A percentile compares a stretch with the other conserved stretches of the same genome.
phyloP scores from a whole-genome alignment of 2,113 vertebrate genomes.

The Nothobranchius kuhntae region DNA sequence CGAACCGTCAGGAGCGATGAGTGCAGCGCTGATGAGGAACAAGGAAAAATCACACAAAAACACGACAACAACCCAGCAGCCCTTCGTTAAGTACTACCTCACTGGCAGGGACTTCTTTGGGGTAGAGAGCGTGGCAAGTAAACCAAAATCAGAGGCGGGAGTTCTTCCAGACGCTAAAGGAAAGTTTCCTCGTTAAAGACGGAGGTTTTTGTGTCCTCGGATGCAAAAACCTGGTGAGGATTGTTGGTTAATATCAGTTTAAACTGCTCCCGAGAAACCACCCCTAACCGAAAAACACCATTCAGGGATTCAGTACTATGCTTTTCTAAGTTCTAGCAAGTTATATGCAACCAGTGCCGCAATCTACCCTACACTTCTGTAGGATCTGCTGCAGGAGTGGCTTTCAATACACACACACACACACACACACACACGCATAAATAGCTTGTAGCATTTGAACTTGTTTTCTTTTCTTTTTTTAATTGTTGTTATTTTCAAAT shows the following conservation, averaged over 20 bases:
- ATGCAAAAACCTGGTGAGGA: conserved; percentile 20
- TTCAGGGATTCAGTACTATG: conserved; percentile 85
- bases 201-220: conserved; percentile 3
- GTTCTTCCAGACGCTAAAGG: neutral
- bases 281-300: conserved; percentile 65
- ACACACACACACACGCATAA: conserved; percentile 48
- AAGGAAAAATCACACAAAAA: neutral
- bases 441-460: conserved; percentile 76
- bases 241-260: conserved; percentile 1
- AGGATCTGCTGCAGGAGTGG: conserved; percentile 71
- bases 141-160: conserved; percentile 27
- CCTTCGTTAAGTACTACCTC: conserved; percentile 61
- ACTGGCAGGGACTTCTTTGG: conserved; percentile 53
- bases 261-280: conserved; percentile 52
- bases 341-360: conserved; percentile 81
- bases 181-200: conserved; percentile 7
- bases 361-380: conserved; percentile 66
- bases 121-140: conserved; percentile 22
- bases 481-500: conserved; percentile 7
- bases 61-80: conserved; percentile 34
- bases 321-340: conserved; percentile 78
- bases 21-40: neutral
- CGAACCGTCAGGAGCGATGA: conserved; percentile 32
- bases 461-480: conserved; percentile 18
- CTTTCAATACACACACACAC: conserved; percentile 63